A percentile compares a stretch with the other conserved stretches of the same genome.
Evolutionary conservation across 1,140 invertebrate species (phyloP).

Genomic region (Tribolium madens): DNA sequence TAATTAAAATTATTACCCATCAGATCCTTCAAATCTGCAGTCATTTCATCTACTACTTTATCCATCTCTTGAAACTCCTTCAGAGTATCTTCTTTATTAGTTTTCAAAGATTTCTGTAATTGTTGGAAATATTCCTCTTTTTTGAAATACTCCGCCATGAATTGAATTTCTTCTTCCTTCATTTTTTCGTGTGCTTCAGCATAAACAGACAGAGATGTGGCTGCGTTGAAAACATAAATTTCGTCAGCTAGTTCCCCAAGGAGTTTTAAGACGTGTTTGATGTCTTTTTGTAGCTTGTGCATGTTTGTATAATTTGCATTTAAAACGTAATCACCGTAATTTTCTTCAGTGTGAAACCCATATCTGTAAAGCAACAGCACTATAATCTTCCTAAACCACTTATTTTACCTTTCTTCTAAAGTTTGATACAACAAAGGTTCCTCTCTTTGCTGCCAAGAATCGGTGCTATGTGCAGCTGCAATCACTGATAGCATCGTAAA

Average conservation of each 20-base stretch:
- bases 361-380: not conserved
- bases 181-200: not conserved
- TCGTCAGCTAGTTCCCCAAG: not conserved
- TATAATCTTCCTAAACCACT: not conserved
- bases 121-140: not conserved
- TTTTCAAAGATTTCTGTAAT: not conserved
- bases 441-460: not conserved
- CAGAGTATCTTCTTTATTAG: not conserved
- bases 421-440: not conserved
- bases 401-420: not conserved
- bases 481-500: not conserved
- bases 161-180: not conserved
- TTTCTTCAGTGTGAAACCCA: not conserved
- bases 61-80: not conserved
- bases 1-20: not conserved
- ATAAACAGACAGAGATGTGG: not conserved
- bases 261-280: not conserved
- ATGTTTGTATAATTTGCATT: not conserved
- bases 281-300: not conserved
- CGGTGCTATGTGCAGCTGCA: not conserved
- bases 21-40: not conserved
- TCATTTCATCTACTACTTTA: not conserved
- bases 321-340: not conserved
- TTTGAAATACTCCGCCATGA: not conserved
- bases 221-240: not conserved